Percentiles rank a stretch among this genome's conserved stretches.
These are phyloP conservation scores for Opisthocomus hoazin DNA, from an alignment of 2,113 vertebrate species.

Conservation along the genomic window DNA sequence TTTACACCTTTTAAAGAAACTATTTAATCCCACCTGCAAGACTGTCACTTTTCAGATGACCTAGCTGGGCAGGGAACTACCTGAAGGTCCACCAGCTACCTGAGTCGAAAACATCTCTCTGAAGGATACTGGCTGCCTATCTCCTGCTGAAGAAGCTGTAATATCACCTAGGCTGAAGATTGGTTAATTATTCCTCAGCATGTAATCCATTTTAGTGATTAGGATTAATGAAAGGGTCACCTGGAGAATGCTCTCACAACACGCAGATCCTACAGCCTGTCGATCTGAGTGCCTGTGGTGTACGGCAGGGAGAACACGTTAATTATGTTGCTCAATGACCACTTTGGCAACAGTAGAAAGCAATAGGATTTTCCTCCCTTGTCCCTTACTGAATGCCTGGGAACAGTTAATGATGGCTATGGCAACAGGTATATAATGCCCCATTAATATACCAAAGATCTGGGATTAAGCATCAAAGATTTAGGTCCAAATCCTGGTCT, in stretches of 20 bases:
- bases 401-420: not conserved
- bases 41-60: not conserved
- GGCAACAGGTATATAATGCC: fast-evolving
- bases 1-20: not conserved
- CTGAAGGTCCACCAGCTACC: not conserved
- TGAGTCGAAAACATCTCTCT: not conserved
- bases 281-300: fast-evolving
- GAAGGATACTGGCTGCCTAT: not conserved
- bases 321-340: not conserved
- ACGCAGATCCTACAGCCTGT: not conserved
- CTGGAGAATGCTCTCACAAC: not conserved
- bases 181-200: fast-evolving
- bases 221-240: not conserved
- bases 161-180: fast-evolving
- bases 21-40: not conserved
- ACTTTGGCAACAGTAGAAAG: not conserved
- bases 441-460: not conserved
- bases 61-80: not conserved
- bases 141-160: not conserved
- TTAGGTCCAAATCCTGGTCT: not conserved
- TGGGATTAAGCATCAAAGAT: not conserved
- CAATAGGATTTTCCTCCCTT: not conserved
- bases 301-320: fast-evolving
- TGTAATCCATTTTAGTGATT: not conserved
- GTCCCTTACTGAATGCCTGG: not conserved